Evolutionary conservation across 2,888 invertebrate genomes (phyloP), one percentile per base, ranked within the genome.

Genomic region (Orchesellides sinensis): DNA sequence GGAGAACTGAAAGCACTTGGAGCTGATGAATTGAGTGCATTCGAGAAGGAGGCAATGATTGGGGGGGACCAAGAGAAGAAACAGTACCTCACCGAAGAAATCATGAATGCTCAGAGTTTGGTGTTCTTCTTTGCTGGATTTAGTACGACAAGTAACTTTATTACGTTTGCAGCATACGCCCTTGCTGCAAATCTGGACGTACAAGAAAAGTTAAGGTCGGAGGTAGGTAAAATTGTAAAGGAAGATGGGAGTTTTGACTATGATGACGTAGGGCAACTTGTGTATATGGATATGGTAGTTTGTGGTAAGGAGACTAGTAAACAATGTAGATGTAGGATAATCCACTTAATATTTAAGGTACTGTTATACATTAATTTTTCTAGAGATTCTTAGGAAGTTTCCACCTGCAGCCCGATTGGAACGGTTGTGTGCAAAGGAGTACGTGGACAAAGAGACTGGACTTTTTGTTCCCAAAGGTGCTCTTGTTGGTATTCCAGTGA

Each of bases 401-500:
- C 54, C 72, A 17, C 32, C 47, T 1, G 25, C 25, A 0, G 21
- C 5, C 70, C 49, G 88, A 5, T 23, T 88, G 0, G 90, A 90
- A 61, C 87, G 90, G 17, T 21, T 88, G 0, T 90, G 90, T 47
- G 86, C 83, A 0, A 89, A 89, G 40, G 87, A 88, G 0, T 90
- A 90, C 47, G 63, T 70, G 87, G 89, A 84, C 17, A 47, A 73
- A 0, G 70, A 75, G 0, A 74, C 61, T 2, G 75, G 82, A 2
- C 4, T 78, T 0, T 19, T 69, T n/a, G 29, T 85, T 8, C 83
- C 83, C 6, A 77, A 80, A 10, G 80, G 68, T 3, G 56, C 63
- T 4, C 0, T 69, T 2, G 65, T 83, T 8, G 69, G 4, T 1
- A 56, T 85, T 35, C 83, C 83, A 0, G 35, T 52, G 0, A 12